phyloP scores from a whole-genome alignment of 2,797 vertebrate species.

The Myiothlypis coronata region DNA sequence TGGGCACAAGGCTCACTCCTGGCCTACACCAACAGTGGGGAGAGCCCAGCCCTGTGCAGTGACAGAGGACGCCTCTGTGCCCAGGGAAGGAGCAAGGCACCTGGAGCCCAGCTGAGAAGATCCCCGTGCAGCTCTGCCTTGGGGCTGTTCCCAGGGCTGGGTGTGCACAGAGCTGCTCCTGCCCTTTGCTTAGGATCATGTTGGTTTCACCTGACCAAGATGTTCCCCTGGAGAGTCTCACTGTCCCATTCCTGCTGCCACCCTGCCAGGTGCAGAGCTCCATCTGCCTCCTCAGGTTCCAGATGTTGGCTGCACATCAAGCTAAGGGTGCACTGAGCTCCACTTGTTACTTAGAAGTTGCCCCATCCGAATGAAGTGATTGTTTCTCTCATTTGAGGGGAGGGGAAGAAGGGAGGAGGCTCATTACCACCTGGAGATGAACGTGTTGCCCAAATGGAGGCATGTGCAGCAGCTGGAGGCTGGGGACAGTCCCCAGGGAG shows the following conservation, averaged over 20 bases:
- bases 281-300: fast-evolving
- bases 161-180: neutral
- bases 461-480: neutral
- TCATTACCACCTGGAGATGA: neutral
- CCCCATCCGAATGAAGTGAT: fast-evolving
- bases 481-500: neutral
- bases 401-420: neutral
- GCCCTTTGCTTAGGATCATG: fast-evolving
- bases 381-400: neutral
- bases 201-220: neutral
- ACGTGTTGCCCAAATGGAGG: neutral
- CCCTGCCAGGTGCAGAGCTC: neutral
- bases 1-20: neutral
- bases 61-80: neutral
- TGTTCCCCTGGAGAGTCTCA: neutral
- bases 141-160: neutral
- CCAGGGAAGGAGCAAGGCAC: neutral
- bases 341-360: neutral
- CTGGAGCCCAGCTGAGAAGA: neutral
- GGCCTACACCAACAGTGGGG: neutral
- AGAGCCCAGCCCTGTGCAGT: neutral
- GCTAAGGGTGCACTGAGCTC: neutral
- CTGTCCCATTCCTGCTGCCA: fast-evolving
- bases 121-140: neutral
- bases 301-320: neutral